Percentiles rank a stretch among this genome's conserved stretches.
phyloP scores from a whole-genome alignment of 2,113 vertebrate genomes.

The Cottus gobio region DNA sequence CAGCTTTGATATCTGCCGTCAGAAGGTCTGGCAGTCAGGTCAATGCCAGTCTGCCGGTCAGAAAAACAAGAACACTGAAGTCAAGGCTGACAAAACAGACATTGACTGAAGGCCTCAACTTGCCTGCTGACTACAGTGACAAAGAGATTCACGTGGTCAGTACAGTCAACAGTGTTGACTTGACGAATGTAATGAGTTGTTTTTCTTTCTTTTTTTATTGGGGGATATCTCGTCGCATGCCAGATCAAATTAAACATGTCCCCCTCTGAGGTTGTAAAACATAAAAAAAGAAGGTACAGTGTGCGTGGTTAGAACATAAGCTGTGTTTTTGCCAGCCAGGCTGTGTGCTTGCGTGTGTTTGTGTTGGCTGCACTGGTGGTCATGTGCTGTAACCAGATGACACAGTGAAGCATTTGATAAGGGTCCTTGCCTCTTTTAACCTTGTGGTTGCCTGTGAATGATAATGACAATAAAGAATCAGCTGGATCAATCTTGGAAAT shows the following conservation, averaged over 20 bases:
- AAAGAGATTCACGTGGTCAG: constrained; percentile 5
- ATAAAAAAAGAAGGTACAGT: not conserved
- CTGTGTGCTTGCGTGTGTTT: constrained; percentile 12
- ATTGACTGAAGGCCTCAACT: constrained; percentile 43
- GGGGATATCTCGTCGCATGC: not conserved
- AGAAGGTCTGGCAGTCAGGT: constrained; percentile 20
- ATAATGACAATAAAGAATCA: constrained; percentile 33
- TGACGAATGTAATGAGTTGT: constrained; percentile 19
- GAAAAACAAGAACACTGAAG: constrained; percentile 54
- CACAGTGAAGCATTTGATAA: constrained; percentile 1
- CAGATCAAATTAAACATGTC: not conserved
- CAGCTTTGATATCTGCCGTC: constrained; percentile 24
- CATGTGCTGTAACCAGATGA: constrained; percentile 58
- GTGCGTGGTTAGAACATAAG: not conserved
- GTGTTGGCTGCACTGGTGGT: constrained; percentile 26
- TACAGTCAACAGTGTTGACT: constrained; percentile 2
- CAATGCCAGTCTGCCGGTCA: constrained; percentile 27
- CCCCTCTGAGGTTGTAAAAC: not conserved
- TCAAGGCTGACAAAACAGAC: constrained; percentile 64
- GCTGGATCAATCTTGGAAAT: not conserved
- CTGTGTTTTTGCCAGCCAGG: not conserved
- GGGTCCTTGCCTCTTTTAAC: constrained; percentile 40
- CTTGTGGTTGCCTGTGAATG: constrained; percentile 16
- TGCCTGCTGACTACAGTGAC: constrained; percentile 1
- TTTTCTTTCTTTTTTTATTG: not conserved